Evolutionary conservation across 2,113 vertebrate species (phyloP), one percentile per base, ranked within the genome.

Genomic region (Pitta sordida): DNA sequence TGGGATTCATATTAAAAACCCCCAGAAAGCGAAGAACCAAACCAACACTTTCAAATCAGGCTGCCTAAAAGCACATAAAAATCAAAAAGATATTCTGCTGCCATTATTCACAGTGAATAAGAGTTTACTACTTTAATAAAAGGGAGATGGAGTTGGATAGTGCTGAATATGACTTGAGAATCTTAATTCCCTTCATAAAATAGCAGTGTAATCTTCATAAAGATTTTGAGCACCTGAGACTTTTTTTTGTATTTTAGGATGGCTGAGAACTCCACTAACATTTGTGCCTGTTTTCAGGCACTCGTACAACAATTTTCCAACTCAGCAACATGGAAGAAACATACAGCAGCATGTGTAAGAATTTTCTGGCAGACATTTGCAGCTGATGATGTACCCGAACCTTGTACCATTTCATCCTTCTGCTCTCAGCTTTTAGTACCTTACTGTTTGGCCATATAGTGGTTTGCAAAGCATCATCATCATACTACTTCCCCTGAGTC

Each of bases 401-500:
- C 19, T 39, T 39, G 32, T 4, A 46, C 3, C 4, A 2, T 46
- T 89, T 83, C 39, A 1, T 23, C 21, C 59, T 78, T 18, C 10
- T 88, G 6, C 20, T 51, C 26, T 73, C 65, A 69, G 43, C 10
- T 37, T 55, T 83, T 46, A 44, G 16, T 27, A 32, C 36, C 37
- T 80, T 36, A 67, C 49, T 90, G 17, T 86, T 95, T 87, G 60
- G 67, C 69, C 52, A 94, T 26, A 27, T 8, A 79, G 52, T 32
- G 20, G 8, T 85, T 85, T 52, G 36, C n/a, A 85, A 75, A 94
- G 36, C 52, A 69, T 1, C 58, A 6, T 34, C 30, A 49, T 21
- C 56, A 62, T 10, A n/a, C 14, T 37, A 32, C 23, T 91, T 92
- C 48, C 59, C 59, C 30, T 34, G n/a, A 77, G 63, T 36, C 20